Evolutionary conservation across 2,888 invertebrate species (phyloP), one percentile per base, ranked within the genome.

Genomic region (Lissocephala sabroskyi): DNA sequence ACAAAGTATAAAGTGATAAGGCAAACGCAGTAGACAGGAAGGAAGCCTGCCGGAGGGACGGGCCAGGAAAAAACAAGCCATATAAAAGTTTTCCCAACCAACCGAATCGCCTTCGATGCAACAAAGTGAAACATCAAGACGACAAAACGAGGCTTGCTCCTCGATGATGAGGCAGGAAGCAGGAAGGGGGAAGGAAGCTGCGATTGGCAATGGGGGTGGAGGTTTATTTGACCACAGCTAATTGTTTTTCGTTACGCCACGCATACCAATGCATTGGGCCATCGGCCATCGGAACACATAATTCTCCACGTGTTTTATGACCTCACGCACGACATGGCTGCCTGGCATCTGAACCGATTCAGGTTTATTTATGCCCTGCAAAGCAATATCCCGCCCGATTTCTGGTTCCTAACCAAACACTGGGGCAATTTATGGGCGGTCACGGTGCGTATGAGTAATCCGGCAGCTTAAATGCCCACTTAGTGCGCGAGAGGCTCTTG

Each of bases 191-290:
- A n/a, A n/a, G n/a, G n/a, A n/a, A n/a, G n/a, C n/a, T n/a, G n/a
- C n/a, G n/a, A n/a, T n/a, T n/a, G n/a, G n/a, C n/a, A n/a, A n/a
- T n/a, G n/a, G n/a, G n/a, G n/a, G n/a, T n/a, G n/a, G n/a, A n/a
- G n/a, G 71, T 71, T 68, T 65, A 67, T 68, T 58, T 68, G 60
- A 62, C 65, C 68, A 51, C 59, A 74, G 71, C 71, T 71, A 71
- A 71, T 71, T 71, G 71, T 71, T 71, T 71, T 71, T 62, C 74
- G 71, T 71, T 74, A 65, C 71, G 71, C 70, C 65, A 65, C 60
- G 74, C 65, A 71, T 74, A 66, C 74, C 71, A 74, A 74, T 71
- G 74, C 74, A 66, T 74, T 74, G 65, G 56, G 59, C 62, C 44
- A 53, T 48, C 53, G 56, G 45, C 52, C 47, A 52, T 39, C 39